These are phyloP conservation scores for Zosterops japonicus DNA, from an alignment of 2,113 vertebrate species.

Conservation along the genomic window DNA sequence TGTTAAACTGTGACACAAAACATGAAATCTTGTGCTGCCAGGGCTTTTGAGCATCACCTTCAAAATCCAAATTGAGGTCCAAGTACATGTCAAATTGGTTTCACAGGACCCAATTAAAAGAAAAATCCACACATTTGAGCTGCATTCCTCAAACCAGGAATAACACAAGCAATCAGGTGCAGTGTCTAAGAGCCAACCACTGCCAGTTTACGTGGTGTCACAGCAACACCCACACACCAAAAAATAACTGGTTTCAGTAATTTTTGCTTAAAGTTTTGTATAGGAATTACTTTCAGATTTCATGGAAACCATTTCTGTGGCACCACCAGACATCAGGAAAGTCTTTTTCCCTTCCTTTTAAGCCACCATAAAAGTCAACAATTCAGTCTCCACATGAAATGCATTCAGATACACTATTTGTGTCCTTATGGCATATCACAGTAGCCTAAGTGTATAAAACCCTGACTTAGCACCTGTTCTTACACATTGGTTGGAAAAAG, in stretches of 20 bases:
- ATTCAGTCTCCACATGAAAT: background rate
- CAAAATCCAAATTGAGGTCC: background rate
- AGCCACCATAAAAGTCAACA: background rate
- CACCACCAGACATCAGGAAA: background rate
- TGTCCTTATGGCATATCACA: background rate
- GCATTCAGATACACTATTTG: background rate
- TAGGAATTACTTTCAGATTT: background rate
- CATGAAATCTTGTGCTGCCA: background rate
- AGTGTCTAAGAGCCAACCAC: background rate
- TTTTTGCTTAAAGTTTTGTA: background rate
- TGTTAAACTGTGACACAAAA: background rate
- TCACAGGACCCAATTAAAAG: background rate
- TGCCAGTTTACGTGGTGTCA: background rate
- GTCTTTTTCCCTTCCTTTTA: background rate
- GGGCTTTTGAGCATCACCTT: background rate
- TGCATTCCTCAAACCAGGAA: background rate
- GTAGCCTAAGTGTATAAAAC: background rate
- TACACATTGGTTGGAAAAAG: background rate
- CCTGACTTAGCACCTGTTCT: background rate
- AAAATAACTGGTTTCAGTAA: background rate
- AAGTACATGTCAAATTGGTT: background rate
- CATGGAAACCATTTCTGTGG: background rate
- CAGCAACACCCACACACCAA: background rate
- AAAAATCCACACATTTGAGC: background rate
- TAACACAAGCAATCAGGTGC: background rate